These are phyloP conservation scores for Tyria jacobaeae DNA, from an alignment of 2,888 invertebrate species.

Conservation along the genomic window DNA sequence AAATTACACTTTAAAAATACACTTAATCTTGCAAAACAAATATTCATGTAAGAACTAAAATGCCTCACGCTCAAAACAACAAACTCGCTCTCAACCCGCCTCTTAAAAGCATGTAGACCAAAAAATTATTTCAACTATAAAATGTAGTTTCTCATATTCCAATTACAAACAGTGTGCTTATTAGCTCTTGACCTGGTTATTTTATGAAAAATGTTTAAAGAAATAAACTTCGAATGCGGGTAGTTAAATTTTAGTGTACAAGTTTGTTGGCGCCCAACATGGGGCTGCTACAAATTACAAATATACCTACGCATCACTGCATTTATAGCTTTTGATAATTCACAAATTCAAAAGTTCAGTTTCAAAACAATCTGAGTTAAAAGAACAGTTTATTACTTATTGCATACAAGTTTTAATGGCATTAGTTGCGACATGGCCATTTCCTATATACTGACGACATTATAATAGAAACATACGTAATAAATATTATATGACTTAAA, in stretches of 20 bases:
- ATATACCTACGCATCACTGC: conserved; percentile 65
- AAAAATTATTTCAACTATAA: conserved; percentile 32
- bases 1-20: background rate
- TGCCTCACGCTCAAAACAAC: conserved; percentile 6
- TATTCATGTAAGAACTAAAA: conserved; percentile 14
- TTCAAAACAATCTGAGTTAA: conserved; percentile 60
- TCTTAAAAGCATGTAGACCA: conserved; percentile 28
- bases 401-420: conserved; percentile 9
- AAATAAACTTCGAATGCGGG: conserved; percentile 19
- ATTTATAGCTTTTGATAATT: conserved; percentile 63
- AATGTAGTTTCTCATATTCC: conserved; percentile 37
- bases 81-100: conserved; percentile 16
- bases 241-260: conserved; percentile 15
- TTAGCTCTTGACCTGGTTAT: conserved; percentile 48
- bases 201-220: conserved; percentile 36
- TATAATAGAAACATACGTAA: too few species aligned
- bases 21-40: conserved; percentile 3
- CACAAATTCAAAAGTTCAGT: conserved; percentile 58
- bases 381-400: conserved; percentile 46
- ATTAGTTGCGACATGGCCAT: background rate
- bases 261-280: conserved; percentile 68
- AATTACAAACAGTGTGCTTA: conserved; percentile 46
- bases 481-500: too few species aligned
- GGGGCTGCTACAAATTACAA: conserved; percentile 60
- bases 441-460: background rate